These are phyloP conservation scores for Lycaon pictus DNA, from an alignment of 2,113 vertebrate genomes.

Conservation along the genomic window DNA sequence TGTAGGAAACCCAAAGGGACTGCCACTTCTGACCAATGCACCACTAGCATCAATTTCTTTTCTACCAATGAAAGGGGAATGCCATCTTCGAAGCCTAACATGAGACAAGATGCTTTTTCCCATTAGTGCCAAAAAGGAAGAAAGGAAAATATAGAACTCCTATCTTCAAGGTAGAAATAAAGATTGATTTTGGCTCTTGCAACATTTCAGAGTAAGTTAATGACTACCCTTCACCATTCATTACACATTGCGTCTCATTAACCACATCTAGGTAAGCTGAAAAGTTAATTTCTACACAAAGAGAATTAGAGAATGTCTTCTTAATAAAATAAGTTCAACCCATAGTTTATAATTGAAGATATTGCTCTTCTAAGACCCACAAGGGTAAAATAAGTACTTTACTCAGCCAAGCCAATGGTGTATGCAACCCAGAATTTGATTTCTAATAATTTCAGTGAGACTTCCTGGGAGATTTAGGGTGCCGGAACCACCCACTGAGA, in stretches of 20 bases:
- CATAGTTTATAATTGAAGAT: not conserved
- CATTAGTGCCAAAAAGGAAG: not conserved
- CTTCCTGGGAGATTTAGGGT: not conserved
- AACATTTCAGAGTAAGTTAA: not conserved
- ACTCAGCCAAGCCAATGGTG: not conserved
- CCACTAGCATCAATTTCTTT: not conserved
- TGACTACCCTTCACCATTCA: not conserved
- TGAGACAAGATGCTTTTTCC: not conserved
- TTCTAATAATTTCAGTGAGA: not conserved
- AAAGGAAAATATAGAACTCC: not conserved
- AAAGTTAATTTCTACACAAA: slow-evolving; percentile 13
- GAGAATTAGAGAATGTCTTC: not conserved
- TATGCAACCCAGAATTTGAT: not conserved
- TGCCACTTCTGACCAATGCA: not conserved
- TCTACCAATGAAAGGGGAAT: not conserved
- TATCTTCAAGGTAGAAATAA: not conserved
- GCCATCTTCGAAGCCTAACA: too few relatives aligned
- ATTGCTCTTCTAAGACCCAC: not conserved
- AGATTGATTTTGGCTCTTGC: not conserved
- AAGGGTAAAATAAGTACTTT: not conserved
- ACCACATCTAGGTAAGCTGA: not conserved
- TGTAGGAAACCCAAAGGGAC: not conserved
- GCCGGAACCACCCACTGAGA: not conserved
- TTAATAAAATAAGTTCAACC: not conserved
- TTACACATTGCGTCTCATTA: not conserved